phyloP scores from a whole-genome alignment of 1,140 invertebrate species.

The Ylistrum balloti region DNA sequence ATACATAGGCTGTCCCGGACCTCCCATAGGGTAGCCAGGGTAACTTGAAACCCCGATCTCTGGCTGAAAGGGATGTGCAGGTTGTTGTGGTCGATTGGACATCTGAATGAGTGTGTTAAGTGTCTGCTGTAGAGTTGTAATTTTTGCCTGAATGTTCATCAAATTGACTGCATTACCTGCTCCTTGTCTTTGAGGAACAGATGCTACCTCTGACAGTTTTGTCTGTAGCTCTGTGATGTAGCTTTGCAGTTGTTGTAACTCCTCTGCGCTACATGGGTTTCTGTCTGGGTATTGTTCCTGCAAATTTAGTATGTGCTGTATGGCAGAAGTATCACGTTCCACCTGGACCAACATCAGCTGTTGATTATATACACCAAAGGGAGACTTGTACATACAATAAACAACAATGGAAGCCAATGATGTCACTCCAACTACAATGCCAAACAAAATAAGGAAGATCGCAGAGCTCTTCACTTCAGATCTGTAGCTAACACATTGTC shows the following conservation, averaged over 20 bases:
- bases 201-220: not conserved
- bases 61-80: not conserved
- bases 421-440: not conserved
- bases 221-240: not conserved
- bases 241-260: not conserved
- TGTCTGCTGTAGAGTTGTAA: not conserved
- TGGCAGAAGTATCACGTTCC: not conserved
- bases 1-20: not conserved
- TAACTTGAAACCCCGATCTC: not conserved
- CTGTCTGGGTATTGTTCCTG: not conserved
- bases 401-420: not conserved
- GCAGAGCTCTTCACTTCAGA: not conserved
- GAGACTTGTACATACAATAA: not conserved
- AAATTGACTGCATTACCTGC: not conserved
- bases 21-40: not conserved
- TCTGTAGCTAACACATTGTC: conserved; percentile 15
- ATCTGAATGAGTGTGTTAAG: not conserved
- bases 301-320: not conserved
- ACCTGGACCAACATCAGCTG: not conserved
- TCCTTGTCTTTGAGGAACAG: not conserved
- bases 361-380: not conserved
- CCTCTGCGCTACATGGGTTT: not conserved
- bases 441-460: not conserved
- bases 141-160: not conserved
- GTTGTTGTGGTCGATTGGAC: not conserved